Conservation (phyloP, 92 coral and sea anemone species). For the Blastomussa wellsi region DNA sequence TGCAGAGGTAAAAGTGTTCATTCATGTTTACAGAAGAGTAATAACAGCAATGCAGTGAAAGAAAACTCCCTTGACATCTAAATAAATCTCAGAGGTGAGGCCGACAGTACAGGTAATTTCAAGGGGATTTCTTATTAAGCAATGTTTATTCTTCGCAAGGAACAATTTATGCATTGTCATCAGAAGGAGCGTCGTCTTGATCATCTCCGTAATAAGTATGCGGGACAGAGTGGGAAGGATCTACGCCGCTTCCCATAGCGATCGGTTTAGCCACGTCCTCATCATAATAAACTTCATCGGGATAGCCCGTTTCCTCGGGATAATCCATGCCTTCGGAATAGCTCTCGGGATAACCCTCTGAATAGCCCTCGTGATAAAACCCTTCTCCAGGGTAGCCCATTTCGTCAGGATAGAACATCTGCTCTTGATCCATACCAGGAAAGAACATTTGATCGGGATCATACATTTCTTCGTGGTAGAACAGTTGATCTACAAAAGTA, state of each 20-base stretch:
- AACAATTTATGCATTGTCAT: background rate
- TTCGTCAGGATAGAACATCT: conserved; percentile 5
- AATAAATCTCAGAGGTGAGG: background rate
- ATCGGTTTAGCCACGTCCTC: background rate
- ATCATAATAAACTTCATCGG: background rate
- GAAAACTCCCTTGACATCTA: background rate
- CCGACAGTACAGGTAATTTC: background rate
- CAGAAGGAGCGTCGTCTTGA: conserved; percentile 6
- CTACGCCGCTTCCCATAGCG: background rate
- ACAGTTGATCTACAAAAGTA: conserved; percentile 25
- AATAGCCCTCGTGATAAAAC: conserved; percentile 15
- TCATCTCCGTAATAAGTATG: conserved; percentile 32
- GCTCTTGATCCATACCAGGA: background rate
- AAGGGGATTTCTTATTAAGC: too few relatives aligned
- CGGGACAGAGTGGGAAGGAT: background rate
- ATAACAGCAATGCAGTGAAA: background rate
- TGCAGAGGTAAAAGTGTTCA: background rate
- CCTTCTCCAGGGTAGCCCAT: conserved; percentile 8
- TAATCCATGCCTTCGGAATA: background rate
- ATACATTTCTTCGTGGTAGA: conserved; percentile 16
- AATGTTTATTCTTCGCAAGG: background rate
- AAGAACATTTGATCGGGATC: conserved; percentile 30
- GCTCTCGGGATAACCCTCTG: background rate
- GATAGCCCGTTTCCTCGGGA: conserved; percentile 21
- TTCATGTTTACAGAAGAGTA: too few relatives aligned